Evolutionary conservation across 1,140 invertebrate genomes (phyloP), one percentile per base, ranked within the genome.

Genomic region (Magallana gigas): DNA sequence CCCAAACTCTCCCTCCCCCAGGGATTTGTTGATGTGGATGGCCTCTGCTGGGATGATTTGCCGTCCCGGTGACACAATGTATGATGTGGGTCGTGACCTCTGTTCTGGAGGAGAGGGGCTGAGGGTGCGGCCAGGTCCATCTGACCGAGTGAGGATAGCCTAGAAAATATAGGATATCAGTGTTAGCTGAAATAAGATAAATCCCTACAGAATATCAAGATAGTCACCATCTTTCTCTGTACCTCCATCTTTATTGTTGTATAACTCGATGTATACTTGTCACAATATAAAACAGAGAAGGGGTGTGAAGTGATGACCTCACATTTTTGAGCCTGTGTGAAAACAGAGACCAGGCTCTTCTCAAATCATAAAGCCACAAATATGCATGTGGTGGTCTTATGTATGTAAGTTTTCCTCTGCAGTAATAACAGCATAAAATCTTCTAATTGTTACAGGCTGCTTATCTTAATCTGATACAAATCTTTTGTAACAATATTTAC

Each of bases 1-100:
- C 9, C 99, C 99, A 96, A 99, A 99, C 94, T 99, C 98, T 14
- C 99, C 99, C 90, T 97, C 97, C 36, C 98, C 98, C 16, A 99
- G 95, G 94, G 98, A 98, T 95, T 99, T 99, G 94, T 98, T 98
- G 6, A 99, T 97, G 60, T 97, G 97, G 91, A 99, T 98, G 81
- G 97, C 97, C 92, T 99, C 98, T 4, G 97, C 96, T 36, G 98
- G 97, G 93, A 99, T 99, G 90, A 99, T 98, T 93, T 99, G 98
- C 95, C 98, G 98, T 92, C 93, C 97, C 97, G 76, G 89, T 5
- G 91, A 90, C 76, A 91, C 87, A 14, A 92, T 91, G 84, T 89
- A 88, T 11, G 92, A 93, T 23, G 90, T 76, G 9, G 92, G 92
- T 68, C 91, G 84, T 14, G 89, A 89, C n/a, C 92, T 88, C 64